These are phyloP conservation scores for Tyto alba DNA, from an alignment of 2,113 vertebrate genomes.

Conservation along the genomic window DNA sequence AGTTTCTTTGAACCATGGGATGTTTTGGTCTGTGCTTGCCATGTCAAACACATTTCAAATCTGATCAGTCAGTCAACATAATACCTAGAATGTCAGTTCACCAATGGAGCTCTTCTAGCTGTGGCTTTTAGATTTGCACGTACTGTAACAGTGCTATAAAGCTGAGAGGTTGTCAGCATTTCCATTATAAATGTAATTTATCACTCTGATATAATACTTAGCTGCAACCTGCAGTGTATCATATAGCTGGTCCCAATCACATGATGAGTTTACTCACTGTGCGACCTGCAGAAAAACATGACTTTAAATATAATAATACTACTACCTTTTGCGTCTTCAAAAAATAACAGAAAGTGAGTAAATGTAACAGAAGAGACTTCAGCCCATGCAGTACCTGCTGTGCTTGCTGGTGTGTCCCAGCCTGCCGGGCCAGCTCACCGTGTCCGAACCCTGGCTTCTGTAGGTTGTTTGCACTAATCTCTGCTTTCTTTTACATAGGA, in stretches of 20 bases:
- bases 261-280: background rate
- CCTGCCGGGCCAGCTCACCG: background rate
- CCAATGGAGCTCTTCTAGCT: background rate
- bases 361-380: background rate
- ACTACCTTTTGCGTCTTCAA: background rate
- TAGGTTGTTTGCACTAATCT: background rate
- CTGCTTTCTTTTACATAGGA: background rate
- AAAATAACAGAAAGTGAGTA: background rate
- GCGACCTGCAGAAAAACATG: background rate
- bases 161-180: background rate
- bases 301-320: background rate
- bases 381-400: background rate
- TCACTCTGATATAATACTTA: background rate
- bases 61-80: background rate
- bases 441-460: background rate
- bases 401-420: background rate
- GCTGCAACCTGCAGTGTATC: background rate
- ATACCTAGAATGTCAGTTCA: background rate
- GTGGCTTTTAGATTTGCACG: background rate
- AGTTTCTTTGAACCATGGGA: slow-evolving; percentile 11
- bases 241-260: background rate
- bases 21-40: slow-evolving; percentile 16
- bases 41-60: background rate
- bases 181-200: background rate
- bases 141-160: background rate